Evolutionary conservation across 2,113 vertebrate species (phyloP).

Genomic region (Chloroceryle aenea): DNA sequence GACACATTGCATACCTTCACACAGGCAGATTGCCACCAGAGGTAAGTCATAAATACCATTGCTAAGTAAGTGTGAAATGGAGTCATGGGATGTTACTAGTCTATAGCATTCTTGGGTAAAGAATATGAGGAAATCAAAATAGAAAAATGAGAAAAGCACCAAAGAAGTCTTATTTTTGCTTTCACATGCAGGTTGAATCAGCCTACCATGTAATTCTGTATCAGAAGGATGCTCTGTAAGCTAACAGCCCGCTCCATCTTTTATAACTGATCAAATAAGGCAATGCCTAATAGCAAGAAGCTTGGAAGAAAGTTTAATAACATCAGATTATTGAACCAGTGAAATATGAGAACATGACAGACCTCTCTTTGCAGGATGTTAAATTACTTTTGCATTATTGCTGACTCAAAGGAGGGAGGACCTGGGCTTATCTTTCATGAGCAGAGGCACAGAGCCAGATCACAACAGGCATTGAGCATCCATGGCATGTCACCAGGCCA

Average conservation of each 20-base stretch:
- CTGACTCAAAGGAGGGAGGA: not conserved
- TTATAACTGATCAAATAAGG: slow-evolving; percentile 49
- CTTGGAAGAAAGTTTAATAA: slow-evolving; percentile 49
- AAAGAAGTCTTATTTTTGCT: slow-evolving; percentile 27
- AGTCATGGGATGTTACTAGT: not conserved
- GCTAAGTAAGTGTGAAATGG: slow-evolving; percentile 48
- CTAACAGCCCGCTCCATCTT: not conserved
- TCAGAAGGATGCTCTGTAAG: slow-evolving; percentile 10
- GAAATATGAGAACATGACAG: slow-evolving; percentile 2
- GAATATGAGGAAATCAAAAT: slow-evolving; percentile 8
- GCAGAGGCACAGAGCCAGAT: not conserved
- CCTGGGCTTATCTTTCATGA: not conserved
- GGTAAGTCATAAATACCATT: slow-evolving; percentile 21
- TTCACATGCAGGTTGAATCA: slow-evolving; percentile 18
- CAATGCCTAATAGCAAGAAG: slow-evolving; percentile 4
- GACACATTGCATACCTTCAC: not conserved
- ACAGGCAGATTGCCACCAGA: not conserved
- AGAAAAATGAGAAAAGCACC: slow-evolving; percentile 21
- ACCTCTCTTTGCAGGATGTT: not conserved
- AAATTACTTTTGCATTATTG: not conserved
- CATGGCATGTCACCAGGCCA: not conserved
- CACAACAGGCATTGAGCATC: not conserved
- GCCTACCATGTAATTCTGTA: slow-evolving; percentile 24
- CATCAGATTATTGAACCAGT: not conserved
- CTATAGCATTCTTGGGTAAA: not conserved